phyloP scores from a whole-genome alignment of 2,113 vertebrate species.

The Labeo catla region DNA sequence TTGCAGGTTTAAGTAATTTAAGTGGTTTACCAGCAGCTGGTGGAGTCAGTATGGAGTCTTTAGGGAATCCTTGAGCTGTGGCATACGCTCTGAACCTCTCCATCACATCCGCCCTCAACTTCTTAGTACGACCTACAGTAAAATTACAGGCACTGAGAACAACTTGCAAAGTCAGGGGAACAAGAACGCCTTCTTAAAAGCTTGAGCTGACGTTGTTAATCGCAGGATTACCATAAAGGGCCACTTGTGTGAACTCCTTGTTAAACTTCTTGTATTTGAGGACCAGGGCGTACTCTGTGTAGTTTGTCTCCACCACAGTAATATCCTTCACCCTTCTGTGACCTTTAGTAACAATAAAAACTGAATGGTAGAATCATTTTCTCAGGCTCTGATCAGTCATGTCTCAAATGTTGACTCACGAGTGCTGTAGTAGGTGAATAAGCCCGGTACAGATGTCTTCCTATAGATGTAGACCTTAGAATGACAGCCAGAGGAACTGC shows the following conservation, averaged over 20 bases:
- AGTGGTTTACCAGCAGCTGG: conserved; percentile 67
- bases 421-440: conserved; percentile 78
- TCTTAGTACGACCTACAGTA: conserved; percentile 68
- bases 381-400: neutral
- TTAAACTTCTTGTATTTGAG: conserved; percentile 77
- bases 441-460: conserved; percentile 68
- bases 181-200: neutral
- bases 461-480: conserved; percentile 70
- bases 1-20: neutral
- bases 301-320: conserved; percentile 79
- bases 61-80: conserved; percentile 67
- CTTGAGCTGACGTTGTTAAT: neutral
- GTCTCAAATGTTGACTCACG: conserved; percentile 64
- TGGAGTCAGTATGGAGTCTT: conserved; percentile 73
- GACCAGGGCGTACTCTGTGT: conserved; percentile 76
- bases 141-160: neutral
- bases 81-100: conserved; percentile 73
- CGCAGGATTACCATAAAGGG: conserved; percentile 74
- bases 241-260: conserved; percentile 76
- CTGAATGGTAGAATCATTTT: neutral
- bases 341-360: conserved; percentile 61
- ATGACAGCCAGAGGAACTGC: conserved; percentile 58
- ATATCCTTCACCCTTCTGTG: conserved; percentile 76
- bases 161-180: neutral
- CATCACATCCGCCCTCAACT: conserved; percentile 57